Evolutionary conservation across 2,113 vertebrate genomes (phyloP), one percentile per base, ranked within the genome.

Genomic region (Megaptera novaeangliae): DNA sequence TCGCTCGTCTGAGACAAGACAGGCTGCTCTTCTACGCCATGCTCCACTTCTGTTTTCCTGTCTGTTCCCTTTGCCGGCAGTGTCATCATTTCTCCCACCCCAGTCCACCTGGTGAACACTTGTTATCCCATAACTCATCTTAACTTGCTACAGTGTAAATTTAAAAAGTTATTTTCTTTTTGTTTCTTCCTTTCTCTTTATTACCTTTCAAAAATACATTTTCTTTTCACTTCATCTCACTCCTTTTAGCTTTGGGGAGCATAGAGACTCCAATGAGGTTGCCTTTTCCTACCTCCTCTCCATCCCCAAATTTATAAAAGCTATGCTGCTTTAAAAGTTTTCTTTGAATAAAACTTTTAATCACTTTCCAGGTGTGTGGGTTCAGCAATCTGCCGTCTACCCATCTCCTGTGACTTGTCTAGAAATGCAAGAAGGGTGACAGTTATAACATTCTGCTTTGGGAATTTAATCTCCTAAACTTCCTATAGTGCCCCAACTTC

Each of bases 301-400:
- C 27, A 90, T 23, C 25, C 21, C 61, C 3, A 59, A 82, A 21
- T 85, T 75, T 46, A 23, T 36, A 89, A 91, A 71, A 74, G 17
- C 52, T 68, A 87, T 39, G 27, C 55, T 87, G 66, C 9, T 84
- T 83, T 85, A 41, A 61, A 90, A 69, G 39, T 91, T 88, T 95
- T 86, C 71, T 92, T 82, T 94, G 9, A 95, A 85, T 71, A 86
- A 92, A 89, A 89, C 7, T 72, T 82, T 41, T 59, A 95, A 77
- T 92, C 31, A 90, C 75, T 90, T 86, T 69, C 8, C 74, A 34
- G 52, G 77, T 80, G 17, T 84, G 12, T 75, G 6, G 17, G 49
- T 94, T 92, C 83, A 89, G 61, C 49, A 96, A 88, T 31, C 52
- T 52, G 75, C 36, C 17, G 77, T 27, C 52, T 72, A 64, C 9